Evolutionary conservation across 2,113 vertebrate genomes (phyloP).

Genomic region (Dasyprocta punctata): DNA sequence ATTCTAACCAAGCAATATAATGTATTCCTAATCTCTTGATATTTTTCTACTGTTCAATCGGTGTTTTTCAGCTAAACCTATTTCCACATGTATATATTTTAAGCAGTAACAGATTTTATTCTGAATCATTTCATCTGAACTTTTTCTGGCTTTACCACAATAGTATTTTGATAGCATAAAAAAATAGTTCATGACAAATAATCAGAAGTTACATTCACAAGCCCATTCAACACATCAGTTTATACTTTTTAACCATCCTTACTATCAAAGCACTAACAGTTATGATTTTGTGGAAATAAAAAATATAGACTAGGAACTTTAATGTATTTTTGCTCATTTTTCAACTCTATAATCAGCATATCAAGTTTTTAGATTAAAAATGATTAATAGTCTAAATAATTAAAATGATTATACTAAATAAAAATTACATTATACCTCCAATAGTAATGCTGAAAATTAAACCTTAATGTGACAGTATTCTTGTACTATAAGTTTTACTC

Average conservation of each 20-base stretch:
- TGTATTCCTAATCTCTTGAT: not conserved
- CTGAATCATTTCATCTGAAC: not conserved
- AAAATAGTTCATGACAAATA: not conserved
- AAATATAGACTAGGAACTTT: not conserved
- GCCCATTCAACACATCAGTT: not conserved
- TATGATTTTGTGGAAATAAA: conserved; percentile 40
- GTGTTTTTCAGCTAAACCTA: not conserved
- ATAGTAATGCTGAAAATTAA: conserved; percentile 18
- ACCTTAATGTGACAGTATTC: not conserved
- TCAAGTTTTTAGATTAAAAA: conserved; percentile 23
- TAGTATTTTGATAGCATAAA: not conserved
- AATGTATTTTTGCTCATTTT: not conserved
- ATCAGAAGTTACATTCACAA: not conserved
- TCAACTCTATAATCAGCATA: not conserved
- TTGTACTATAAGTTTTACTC: conserved; percentile 10
- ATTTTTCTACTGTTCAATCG: not conserved
- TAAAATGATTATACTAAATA: conserved; percentile 14
- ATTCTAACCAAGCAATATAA: not conserved
- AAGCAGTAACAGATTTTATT: not conserved
- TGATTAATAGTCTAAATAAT: not conserved
- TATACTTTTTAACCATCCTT: not conserved
- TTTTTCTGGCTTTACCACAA: not conserved
- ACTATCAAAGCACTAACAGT: not conserved
- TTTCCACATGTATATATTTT: not conserved
- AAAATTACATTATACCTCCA: conserved; percentile 10